Conservation (phyloP, 2,888 invertebrate genomes). For the Morpho helenor region DNA sequence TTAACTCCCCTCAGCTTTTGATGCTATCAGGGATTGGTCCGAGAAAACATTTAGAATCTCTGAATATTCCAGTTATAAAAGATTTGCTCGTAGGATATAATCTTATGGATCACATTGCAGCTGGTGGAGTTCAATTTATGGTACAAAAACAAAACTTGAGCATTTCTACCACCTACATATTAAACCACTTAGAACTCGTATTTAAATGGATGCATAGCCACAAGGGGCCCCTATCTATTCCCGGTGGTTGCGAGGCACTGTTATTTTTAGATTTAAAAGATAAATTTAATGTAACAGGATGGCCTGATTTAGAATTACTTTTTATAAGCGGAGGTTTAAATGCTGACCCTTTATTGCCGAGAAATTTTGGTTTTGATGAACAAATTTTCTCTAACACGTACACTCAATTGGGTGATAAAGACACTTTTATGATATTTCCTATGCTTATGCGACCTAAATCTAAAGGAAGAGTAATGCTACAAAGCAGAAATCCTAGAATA, state of each 20-base stretch:
- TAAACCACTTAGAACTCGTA: constrained; percentile 59
- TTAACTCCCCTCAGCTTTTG: constrained; percentile 88
- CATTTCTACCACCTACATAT: constrained; percentile 52
- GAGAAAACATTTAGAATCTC: constrained; percentile 73
- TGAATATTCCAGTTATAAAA: constrained; percentile 75
- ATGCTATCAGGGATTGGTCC: constrained; percentile 90
- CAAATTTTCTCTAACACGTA: constrained; percentile 62
- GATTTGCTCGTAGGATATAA: constrained; percentile 83
- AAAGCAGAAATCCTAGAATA: constrained; percentile 83
- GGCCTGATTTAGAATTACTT: constrained; percentile 83
- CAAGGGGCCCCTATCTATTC: constrained; percentile 79
- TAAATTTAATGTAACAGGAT: constrained; percentile 72
- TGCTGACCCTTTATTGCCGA: constrained; percentile 61
- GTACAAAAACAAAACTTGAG: constrained; percentile 57
- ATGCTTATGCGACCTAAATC: constrained; percentile 86
- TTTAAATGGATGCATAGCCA: constrained; percentile 76
- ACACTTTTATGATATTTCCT: constrained; percentile 80
- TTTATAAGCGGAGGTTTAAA: constrained; percentile 79
- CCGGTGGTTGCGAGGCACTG: constrained; percentile 84
- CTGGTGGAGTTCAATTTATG: constrained; percentile 81
- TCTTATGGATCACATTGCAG: constrained; percentile 84
- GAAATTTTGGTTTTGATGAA: constrained; percentile 76
- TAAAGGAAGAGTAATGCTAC: constrained; percentile 83
- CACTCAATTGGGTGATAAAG: constrained; percentile 55
- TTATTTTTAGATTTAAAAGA: constrained; percentile 81